Evolutionary conservation across 2,888 invertebrate genomes (phyloP), one percentile per base, ranked within the genome.

Genomic region (Lepeophtheirus nordmannii): DNA sequence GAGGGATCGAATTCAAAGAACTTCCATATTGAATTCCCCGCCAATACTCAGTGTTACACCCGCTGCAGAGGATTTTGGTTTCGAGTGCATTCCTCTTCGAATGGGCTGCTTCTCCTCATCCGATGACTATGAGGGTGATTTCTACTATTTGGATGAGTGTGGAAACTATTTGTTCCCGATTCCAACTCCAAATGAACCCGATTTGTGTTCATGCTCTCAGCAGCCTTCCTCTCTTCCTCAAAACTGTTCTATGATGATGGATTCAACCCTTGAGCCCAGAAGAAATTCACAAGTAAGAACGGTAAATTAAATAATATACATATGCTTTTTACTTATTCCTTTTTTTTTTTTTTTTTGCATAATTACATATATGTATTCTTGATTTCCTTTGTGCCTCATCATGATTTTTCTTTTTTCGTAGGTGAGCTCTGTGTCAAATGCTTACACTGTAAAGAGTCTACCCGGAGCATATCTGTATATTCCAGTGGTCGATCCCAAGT

Each of bases 381-480:
- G n/a, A n/a, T n/a, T n/a, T n/a, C n/a, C n/a, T n/a, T n/a, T n/a
- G n/a, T n/a, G n/a, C n/a, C n/a, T n/a, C n/a, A n/a, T n/a, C n/a
- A n/a, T n/a, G n/a, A n/a, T n/a, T 62, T 62, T 10, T 14, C 1
- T 37, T 23, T 40, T 17, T 3, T 62, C 39, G 3, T 40, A 62
- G 62, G 41, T 38, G 39, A 57, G 57, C 30, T 22, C 58, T 37
- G 20, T 65, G 17, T 65, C 65, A 14, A 58, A 22, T 39, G 65
- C 65, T 14, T 65, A 65, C 58, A 65, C 65, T 37, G 65, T 65
- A 12, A 65, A 65, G 58, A 58, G 58, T 38, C 58, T 65, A 17
- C 65, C 65, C 22, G 65, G 65, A 12, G 65, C 65, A 37, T 57
- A 57, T 23, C 58, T 65, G 17, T 65, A 65, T 39, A 65, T 65